Evolutionary conservation across 2,113 vertebrate genomes (phyloP).

Genomic region (Lampris megalopsis): DNA sequence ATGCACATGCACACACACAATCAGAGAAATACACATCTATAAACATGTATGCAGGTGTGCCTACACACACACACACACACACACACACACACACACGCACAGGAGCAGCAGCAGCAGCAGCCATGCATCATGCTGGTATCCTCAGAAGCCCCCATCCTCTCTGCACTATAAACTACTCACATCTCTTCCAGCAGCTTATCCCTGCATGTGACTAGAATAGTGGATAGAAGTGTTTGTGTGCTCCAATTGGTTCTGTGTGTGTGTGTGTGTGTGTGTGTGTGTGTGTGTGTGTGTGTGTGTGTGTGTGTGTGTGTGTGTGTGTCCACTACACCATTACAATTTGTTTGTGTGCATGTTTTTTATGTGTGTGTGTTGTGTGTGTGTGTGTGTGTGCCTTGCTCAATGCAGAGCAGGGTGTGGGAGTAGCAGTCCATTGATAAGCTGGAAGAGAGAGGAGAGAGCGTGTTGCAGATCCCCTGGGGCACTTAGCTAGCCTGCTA

Average conservation of each 20-base stretch:
- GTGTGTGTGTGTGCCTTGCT: conserved; percentile 8
- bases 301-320: conserved; percentile 24
- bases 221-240: conserved; percentile 28
- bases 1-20: not conserved
- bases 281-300: conserved; percentile 28
- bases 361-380: conserved; percentile 1
- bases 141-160: conserved; percentile 43
- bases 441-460: conserved; percentile 52
- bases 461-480: conserved; percentile 58
- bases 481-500: conserved; percentile 45
- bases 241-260: not conserved
- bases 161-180: conserved; percentile 7
- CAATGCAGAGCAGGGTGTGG: conserved; percentile 42
- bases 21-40: conserved; percentile 13
- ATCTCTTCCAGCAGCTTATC: conserved; percentile 32
- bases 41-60: not conserved
- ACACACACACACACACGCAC: conserved; percentile 10
- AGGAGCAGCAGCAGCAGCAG: not conserved
- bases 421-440: conserved; percentile 65
- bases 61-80: not conserved
- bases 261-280: conserved; percentile 29
- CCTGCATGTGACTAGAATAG: not conserved
- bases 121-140: not conserved
- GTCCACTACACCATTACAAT: not conserved
- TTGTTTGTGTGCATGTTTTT: not conserved